Evolutionary conservation across 2,888 invertebrate genomes (phyloP).

Genomic region (Euclidia mi): DNA sequence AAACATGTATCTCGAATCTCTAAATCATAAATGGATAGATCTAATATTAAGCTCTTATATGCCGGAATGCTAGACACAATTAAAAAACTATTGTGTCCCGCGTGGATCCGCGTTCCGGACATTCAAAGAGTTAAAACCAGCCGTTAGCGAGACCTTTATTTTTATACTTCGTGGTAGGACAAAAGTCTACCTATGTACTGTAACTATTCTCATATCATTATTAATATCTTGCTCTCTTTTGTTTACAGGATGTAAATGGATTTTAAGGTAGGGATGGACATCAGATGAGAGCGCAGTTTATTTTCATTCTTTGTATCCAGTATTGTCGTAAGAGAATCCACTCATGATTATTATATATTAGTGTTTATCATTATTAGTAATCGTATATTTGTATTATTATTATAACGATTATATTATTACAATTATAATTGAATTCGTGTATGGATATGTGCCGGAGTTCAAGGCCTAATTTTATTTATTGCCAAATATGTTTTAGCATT

Average conservation of each 20-base stretch:
- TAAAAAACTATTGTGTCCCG: no score
- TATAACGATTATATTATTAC: constrained; percentile 64
- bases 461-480: constrained; percentile 64
- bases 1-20: no score
- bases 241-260: constrained; percentile 25
- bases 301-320: constrained; percentile 66
- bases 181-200: no score
- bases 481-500: constrained; percentile 52
- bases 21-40: no score
- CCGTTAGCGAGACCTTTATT: no score
- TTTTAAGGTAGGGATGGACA: constrained; percentile 14
- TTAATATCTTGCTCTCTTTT: constrained; percentile 8
- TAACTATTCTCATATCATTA: neutral
- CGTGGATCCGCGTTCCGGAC: no score
- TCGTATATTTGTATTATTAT: constrained; percentile 67
- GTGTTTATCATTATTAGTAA: constrained; percentile 61
- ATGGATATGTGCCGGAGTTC: constrained; percentile 61
- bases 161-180: no score
- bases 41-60: no score
- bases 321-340: constrained; percentile 64
- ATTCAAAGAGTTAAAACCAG: no score
- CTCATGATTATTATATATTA: constrained; percentile 56
- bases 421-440: constrained; percentile 52
- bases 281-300: constrained; percentile 42
- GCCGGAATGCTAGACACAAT: no score